Conservation (phyloP, 1,140 invertebrate species). For the Charaxes varanes region DNA sequence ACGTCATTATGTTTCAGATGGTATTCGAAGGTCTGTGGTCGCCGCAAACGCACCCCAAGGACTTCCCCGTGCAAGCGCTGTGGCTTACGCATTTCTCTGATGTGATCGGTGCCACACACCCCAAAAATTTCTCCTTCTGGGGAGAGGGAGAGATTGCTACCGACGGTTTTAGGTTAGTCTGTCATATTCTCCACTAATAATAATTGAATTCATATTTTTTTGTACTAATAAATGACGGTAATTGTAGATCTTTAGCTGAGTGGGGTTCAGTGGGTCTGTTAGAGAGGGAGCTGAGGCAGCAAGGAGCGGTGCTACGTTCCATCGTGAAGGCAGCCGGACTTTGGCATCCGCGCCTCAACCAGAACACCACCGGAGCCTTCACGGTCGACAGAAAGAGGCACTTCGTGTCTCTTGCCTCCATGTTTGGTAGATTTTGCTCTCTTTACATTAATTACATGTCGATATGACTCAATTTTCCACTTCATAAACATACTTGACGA, state of each 20-base stretch:
- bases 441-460: no score
- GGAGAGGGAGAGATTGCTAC: constrained; percentile 92
- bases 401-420: constrained; percentile 93
- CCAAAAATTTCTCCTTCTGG: constrained; percentile 94
- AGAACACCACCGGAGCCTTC: constrained; percentile 89
- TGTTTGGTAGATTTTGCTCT: constrained; percentile 80
- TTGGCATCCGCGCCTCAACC: constrained; percentile 94
- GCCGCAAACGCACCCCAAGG: constrained; percentile 95
- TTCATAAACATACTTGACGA: no score
- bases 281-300: constrained; percentile 91
- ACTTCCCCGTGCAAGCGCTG: constrained; percentile 88
- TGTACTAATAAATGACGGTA: no score
- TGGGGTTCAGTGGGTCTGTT: constrained; percentile 94
- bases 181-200: background rate
- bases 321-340: constrained; percentile 96
- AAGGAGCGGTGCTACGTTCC: constrained; percentile 88
- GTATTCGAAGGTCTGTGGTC: constrained; percentile 98
- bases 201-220: background rate
- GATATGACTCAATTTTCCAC: no score
- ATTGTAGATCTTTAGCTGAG: constrained; percentile 85
- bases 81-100: constrained; percentile 99
- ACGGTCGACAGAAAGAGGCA: constrained; percentile 92
- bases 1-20: no score
- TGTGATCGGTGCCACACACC: constrained; percentile 96
- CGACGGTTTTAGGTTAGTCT: constrained; percentile 88